Evolutionary conservation across 2,113 vertebrate genomes (phyloP).

Genomic region (Phyllostomus hastatus): DNA sequence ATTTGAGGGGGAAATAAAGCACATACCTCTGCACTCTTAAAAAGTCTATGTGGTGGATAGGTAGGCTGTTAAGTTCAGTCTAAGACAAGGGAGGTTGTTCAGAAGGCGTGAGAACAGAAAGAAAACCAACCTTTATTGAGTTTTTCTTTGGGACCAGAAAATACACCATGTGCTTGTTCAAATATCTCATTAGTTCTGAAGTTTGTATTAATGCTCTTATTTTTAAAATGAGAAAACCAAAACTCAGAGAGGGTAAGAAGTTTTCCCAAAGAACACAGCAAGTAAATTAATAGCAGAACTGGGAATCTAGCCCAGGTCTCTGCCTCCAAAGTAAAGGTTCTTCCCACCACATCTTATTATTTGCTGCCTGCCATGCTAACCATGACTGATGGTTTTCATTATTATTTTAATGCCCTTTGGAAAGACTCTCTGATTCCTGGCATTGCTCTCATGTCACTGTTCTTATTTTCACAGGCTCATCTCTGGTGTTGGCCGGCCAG

Average conservation of each 20-base stretch:
- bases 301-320: not conserved
- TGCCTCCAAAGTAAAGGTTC: not conserved
- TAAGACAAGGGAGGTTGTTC: not conserved
- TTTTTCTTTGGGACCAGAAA: not conserved
- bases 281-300: not conserved
- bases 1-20: conserved; percentile 2
- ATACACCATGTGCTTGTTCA: not conserved
- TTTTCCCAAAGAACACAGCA: not conserved
- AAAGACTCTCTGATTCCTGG: not conserved
- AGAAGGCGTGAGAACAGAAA: not conserved
- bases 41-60: not conserved
- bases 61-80: not conserved
- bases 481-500: conserved; percentile 91
- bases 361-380: not conserved
- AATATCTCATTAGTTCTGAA: not conserved
- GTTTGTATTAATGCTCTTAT: not conserved
- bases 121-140: not conserved
- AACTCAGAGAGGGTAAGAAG: conserved; percentile 1
- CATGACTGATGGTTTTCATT: not conserved
- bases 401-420: not conserved
- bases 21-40: not conserved
- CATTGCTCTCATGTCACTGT: not conserved
- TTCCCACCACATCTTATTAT: not conserved
- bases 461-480: conserved; percentile 84
- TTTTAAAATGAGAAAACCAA: conserved; percentile 21